Evolutionary conservation across 2,797 vertebrate genomes (phyloP).

Genomic region (Pyrocephalus nanus): DNA sequence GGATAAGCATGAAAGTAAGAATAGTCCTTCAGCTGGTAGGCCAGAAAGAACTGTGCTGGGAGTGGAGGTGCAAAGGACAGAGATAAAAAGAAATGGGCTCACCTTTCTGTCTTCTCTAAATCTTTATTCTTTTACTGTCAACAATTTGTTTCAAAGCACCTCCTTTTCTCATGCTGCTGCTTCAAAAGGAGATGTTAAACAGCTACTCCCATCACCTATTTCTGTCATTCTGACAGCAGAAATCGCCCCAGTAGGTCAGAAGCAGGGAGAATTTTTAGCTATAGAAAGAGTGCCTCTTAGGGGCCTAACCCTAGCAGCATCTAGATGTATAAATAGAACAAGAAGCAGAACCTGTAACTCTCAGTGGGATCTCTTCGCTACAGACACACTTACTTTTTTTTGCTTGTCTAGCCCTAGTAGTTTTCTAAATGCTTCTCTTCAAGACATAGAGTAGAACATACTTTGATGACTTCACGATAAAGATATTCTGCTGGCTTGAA

Average conservation of each 20-base stretch:
- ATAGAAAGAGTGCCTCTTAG: background rate
- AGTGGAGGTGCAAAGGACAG: background rate
- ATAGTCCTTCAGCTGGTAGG: background rate
- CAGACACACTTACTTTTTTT: background rate
- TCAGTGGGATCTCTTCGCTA: background rate
- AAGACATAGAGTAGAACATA: background rate
- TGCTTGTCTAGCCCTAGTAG: background rate
- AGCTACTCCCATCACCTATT: background rate
- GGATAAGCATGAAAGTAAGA: background rate
- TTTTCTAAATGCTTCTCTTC: background rate
- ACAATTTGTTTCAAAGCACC: background rate
- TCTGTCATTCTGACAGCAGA: background rate
- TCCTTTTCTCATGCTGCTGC: background rate
- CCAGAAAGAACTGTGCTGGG: background rate
- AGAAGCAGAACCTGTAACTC: background rate
- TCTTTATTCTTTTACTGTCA: background rate
- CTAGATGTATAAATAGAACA: background rate
- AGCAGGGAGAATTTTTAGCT: background rate
- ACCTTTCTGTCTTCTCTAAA: background rate
- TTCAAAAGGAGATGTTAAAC: background rate
- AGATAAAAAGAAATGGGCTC: background rate
- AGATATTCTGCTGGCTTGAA: background rate
- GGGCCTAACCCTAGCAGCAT: background rate
- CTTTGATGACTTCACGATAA: background rate
- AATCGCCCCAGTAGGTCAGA: background rate